Percentiles rank a stretch among this genome's conserved stretches.
Conservation (phyloP, 1,140 invertebrate genomes). For the Caerostris darwini region DNA sequence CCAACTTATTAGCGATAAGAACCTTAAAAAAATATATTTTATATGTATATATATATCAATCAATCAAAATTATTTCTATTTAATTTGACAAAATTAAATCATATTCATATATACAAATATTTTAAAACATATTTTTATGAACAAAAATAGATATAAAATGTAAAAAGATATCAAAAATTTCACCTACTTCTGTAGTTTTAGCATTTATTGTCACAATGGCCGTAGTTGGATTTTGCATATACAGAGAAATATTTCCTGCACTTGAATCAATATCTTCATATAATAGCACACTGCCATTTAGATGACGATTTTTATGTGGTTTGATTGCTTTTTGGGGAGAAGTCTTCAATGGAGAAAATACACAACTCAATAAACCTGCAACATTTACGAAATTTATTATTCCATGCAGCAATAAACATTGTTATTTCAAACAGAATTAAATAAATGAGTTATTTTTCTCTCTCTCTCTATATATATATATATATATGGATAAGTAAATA, state of each 20-base stretch:
- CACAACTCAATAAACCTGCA: no score
- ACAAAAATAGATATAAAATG: no score
- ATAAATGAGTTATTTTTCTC: no score
- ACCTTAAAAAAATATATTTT: no score
- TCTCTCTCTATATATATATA: no score
- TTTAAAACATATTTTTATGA: neutral
- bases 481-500: no score
- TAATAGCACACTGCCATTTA: conserved; percentile 81
- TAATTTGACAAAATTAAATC: neutral
- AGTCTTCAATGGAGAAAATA: conserved; percentile 78
- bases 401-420: no score
- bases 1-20: conserved; percentile 85
- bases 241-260: conserved; percentile 66
- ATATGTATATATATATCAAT: no score
- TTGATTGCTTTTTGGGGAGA: conserved; percentile 72
- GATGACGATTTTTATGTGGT: conserved; percentile 58
- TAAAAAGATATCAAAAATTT: neutral
- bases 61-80: neutral
- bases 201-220: conserved; percentile 82
- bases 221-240: conserved; percentile 82
- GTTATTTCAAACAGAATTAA: no score
- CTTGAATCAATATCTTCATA: conserved; percentile 80
- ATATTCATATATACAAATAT: neutral
- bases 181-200: conserved; percentile 81
- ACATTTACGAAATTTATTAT: no score